Percentiles rank a stretch among this genome's conserved stretches.
phyloP scores from a whole-genome alignment of 2,113 vertebrate genomes.

The Brachyhypopomus gauderio region DNA sequence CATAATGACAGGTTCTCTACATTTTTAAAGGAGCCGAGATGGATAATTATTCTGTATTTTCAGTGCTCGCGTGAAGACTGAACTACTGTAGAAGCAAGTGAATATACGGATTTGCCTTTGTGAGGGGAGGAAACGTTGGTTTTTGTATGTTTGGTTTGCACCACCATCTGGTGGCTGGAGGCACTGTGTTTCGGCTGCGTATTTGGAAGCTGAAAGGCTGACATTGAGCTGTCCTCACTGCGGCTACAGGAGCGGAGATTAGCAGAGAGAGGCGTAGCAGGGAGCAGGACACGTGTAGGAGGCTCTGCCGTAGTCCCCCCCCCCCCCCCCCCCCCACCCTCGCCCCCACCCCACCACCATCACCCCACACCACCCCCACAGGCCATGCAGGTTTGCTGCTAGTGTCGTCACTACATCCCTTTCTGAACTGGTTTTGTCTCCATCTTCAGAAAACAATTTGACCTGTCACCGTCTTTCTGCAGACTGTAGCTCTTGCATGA shows the following conservation, averaged over 20 bases:
- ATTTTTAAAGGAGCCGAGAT: not conserved
- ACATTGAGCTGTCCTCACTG: slow-evolving; percentile 21
- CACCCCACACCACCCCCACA: not conserved
- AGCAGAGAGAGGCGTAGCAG: slow-evolving; percentile 6
- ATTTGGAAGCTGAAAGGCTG: slow-evolving; percentile 11
- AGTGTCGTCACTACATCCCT: not conserved
- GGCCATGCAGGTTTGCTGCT: not conserved
- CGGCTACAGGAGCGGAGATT: slow-evolving; percentile 6
- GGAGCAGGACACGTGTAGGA: slow-evolving; percentile 3
- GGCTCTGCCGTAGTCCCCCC: not conserved
- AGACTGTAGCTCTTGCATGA: not conserved
- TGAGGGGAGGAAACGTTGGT: too few relatives aligned
- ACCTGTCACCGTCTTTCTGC: not conserved
- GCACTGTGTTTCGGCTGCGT: not conserved
- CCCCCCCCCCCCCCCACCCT: not conserved
- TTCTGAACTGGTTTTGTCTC: not conserved
- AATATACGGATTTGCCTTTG: too few relatives aligned
- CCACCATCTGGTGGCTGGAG: not conserved
- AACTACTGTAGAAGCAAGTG: too few relatives aligned
- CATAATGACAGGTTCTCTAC: not conserved
- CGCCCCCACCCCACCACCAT: not conserved
- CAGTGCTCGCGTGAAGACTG: too few relatives aligned
- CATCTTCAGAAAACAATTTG: not conserved
- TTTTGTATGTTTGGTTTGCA: not conserved
- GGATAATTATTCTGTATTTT: not conserved